Percentiles rank a stretch among this genome's conserved stretches.
phyloP scores from a whole-genome alignment of 2,888 invertebrate genomes.

The Chalcosyrphus nemorum region DNA sequence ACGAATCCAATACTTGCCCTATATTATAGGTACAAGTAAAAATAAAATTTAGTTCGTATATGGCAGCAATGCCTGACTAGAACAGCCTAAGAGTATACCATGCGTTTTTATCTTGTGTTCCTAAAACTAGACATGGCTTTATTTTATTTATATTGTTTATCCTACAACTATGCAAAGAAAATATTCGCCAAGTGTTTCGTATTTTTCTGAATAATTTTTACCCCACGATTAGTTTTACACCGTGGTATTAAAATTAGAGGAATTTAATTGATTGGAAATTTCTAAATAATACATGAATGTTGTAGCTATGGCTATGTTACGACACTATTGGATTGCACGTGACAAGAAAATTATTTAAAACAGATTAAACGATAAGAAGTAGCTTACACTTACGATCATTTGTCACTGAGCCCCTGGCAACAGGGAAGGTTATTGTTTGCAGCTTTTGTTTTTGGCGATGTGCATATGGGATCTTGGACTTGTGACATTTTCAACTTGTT shows the following conservation, averaged over 20 bases:
- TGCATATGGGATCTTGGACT: not conserved
- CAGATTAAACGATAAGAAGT: not conserved
- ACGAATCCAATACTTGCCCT: no score
- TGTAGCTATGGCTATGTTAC: not conserved
- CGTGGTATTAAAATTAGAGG: no score
- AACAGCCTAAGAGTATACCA: constrained; percentile 5
- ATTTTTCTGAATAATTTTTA: no score
- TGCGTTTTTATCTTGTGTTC: no score
- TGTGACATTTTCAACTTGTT: not conserved
- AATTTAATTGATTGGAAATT: not conserved
- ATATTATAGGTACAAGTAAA: no score
- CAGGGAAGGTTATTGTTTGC: not conserved
- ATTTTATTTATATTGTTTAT: not conserved
- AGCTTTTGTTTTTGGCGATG: not conserved
- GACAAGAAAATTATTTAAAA: not conserved
- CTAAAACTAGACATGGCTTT: no score
- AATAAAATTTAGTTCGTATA: no score
- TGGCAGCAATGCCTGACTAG: no score
- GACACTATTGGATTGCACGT: not conserved
- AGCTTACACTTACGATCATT: not conserved
- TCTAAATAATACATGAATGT: not conserved
- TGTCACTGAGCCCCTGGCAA: no score
- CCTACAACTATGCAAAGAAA: constrained; percentile 4
- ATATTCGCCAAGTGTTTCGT: no score
- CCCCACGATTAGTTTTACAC: no score